Conservation (phyloP, 1,140 invertebrate species). For the Drosophila ananassae region DNA sequence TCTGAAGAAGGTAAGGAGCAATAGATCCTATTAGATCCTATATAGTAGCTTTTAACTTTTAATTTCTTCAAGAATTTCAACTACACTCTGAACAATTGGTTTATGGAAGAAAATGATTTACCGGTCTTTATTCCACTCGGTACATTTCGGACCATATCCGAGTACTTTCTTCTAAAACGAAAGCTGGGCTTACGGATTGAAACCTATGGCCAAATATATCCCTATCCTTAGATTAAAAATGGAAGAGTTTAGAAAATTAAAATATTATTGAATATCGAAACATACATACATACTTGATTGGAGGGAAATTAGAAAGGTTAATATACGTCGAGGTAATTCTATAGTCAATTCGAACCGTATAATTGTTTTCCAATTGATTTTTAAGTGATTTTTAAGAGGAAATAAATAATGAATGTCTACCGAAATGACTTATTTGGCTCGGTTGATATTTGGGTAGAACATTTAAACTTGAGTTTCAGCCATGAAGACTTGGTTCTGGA, state of each 20-base stretch:
- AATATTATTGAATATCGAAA: background rate
- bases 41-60: background rate
- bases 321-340: no score
- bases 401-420: no score
- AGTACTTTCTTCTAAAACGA: constrained; percentile 26
- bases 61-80: constrained; percentile 32
- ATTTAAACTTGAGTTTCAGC: background rate
- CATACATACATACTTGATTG: background rate
- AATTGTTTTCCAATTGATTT: background rate
- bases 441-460: background rate
- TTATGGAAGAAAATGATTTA: constrained; percentile 34
- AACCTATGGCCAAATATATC: constrained; percentile 11
- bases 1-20: constrained; percentile 23
- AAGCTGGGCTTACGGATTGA: constrained; percentile 10
- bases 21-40: background rate
- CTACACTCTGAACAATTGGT: constrained; percentile 45
- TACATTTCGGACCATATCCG: constrained; percentile 12
- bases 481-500: constrained; percentile 13
- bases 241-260: background rate
- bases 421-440: background rate
- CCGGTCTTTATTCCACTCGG: constrained; percentile 48
- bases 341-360: background rate
- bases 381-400: background rate
- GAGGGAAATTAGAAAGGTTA: no score
- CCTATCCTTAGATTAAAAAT: background rate